Base-by-base conservation (phyloP, 2,888 invertebrate genomes). In the Trachelus stipa region DNA sequence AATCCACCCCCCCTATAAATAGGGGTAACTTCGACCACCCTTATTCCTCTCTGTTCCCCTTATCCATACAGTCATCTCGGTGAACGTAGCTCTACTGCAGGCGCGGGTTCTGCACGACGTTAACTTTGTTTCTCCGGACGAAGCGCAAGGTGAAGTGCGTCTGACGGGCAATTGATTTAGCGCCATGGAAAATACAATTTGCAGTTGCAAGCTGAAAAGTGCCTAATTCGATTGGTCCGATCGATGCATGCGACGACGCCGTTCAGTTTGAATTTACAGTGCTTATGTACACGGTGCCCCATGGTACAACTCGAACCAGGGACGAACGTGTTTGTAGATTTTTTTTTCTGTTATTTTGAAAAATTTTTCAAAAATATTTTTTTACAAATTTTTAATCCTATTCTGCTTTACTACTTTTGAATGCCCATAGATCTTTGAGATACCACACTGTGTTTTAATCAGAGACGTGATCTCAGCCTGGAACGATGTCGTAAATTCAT, bases 401-500 rank as follows among this genome's bases (percentile, higher is more conserved):
- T 56, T 56, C 23, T 9, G 23, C 23, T 23, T 23, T 0, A 1
- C 56, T 2, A 23, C 23, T 56, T 9, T 56, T 23, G 23, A 23
- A 56, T 56, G 6, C 23, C 1, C 15, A 2, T 56, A 56, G 56
- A 56, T 71, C 71, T 34, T 71, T 1, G 71, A 31, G 71, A 71
- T 71, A 71, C 31, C 2, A 12, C 9, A 30, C 71, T 31, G 33
- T 31, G 33, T 12, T 34, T 34, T 71, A 34, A 71, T 71, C 71
- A 71, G 71, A 31, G 71, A 34, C 71, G 71, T 34, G 71, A 71
- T 71, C 71, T 71, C 31, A 56, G 56, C 56, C 56, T 56, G 71
- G 76, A 80, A 80, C 76, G 76, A 15, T 15, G 77, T 79, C 79
- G 79, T 85, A 83, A 85, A 84, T 84, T 84, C 81, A 82, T 84